Percentiles rank a stretch among this genome's conserved stretches.
Evolutionary conservation across 2,797 vertebrate species (phyloP).

Genomic region (Holocentrus rufus): DNA sequence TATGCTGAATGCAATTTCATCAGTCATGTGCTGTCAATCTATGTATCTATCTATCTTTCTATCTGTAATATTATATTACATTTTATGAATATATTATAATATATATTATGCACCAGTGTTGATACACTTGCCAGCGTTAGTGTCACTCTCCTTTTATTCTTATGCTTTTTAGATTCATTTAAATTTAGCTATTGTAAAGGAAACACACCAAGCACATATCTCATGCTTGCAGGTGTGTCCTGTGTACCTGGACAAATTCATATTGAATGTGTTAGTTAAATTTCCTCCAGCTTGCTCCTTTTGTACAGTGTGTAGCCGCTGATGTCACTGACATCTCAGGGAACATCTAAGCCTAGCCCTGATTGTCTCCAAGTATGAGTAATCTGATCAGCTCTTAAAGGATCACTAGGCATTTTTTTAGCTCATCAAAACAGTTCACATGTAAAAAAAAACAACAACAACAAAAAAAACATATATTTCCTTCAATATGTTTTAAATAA

Average conservation of each 20-base stretch:
- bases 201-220: not conserved
- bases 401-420: no score
- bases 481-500: no score
- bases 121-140: not conserved
- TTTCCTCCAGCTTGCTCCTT: constrained; percentile 8
- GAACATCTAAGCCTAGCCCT: constrained; percentile 10
- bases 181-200: constrained; percentile 9
- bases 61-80: constrained; percentile 29
- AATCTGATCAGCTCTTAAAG: constrained; percentile 1
- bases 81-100: no score
- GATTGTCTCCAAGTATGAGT: constrained; percentile 3
- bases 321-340: no score
- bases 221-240: no score
- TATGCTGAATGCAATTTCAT: constrained; percentile 24
- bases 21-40: constrained; percentile 28
- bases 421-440: no score
- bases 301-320: not conserved
- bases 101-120: not conserved
- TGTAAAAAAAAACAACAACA: no score
- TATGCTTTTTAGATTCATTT: not conserved
- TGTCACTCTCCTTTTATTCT: not conserved
- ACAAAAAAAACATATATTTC: no score
- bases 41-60: not conserved
- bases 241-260: no score
- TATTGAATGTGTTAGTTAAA: no score